Conservation (phyloP, 1,140 invertebrate species). For the Cataglyphis hispanica region DNA sequence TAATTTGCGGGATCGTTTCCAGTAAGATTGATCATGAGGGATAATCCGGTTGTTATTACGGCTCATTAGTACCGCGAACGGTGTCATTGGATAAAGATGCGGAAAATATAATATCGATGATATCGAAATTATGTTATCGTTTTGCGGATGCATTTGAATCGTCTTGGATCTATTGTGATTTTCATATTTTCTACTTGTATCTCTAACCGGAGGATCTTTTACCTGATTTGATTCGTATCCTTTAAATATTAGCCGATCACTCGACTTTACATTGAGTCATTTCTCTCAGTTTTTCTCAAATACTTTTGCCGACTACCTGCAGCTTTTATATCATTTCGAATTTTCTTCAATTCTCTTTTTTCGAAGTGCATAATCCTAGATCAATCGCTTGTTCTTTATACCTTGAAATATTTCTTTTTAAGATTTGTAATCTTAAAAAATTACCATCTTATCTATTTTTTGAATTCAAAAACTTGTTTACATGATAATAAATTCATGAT, state of each 20-base stretch:
- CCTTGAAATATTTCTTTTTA: neutral
- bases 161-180: neutral
- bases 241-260: conserved; percentile 32
- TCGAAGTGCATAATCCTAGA: neutral
- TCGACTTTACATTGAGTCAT: neutral
- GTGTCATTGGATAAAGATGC: neutral
- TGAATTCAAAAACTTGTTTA: neutral
- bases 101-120: neutral
- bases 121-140: too few relatives aligned
- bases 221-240: conserved; percentile 5
- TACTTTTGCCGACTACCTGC: conserved; percentile 31
- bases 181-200: neutral
- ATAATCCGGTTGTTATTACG: conserved; percentile 19
- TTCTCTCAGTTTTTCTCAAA: conserved; percentile 31
- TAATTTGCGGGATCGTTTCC: conserved; percentile 1
- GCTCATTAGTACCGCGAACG: neutral
- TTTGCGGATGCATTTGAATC: neutral
- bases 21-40: neutral
- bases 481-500: neutral
- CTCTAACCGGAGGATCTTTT: neutral
- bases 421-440: neutral
- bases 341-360: neutral
- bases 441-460: neutral
- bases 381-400: neutral
- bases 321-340: conserved; percentile 6